Base-by-base conservation (phyloP, 2,888 invertebrate genomes). In the Drosophila prolongata region DNA sequence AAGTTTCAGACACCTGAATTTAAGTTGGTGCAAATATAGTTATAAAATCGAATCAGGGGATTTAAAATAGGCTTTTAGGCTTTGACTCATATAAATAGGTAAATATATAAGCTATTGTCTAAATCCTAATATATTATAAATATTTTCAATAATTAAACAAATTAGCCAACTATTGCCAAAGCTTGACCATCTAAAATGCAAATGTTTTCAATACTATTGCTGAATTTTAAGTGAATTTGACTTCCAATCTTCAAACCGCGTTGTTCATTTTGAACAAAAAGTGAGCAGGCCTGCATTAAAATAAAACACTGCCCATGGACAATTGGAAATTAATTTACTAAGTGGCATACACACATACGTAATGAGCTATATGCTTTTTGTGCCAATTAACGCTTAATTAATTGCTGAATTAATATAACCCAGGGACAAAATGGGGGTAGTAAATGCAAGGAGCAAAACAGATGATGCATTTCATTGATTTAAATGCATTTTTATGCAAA, bases 371-470 rank as follows among this genome's bases (percentile, higher is more conserved):
- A 54, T 59, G 70, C 60, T 54, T 74, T 84, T 78, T 64, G 66
- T 76, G 76, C 70, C 81, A 87, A 83, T 83, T 83, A 83, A 79
- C 83, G 57, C 66, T 76, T 87, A 84, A 87, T 83, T 81, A 84
- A 87, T 76, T 76, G 74, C 75, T 73, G 75, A 72, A 77, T 77
- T 78, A 67, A 77, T 75, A 54, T 76, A 65, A 40, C 52, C 46
- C 65, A 24, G 13, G 11, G 40, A 40, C 65, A 43, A 46, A 43
- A 46, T 46, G n/a, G 46, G 46, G 37, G 37, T 14, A 6, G 37
- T 8, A 13, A 34, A 3, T 27, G 16, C 53, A 72, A 69, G 76
- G 75, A 54, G 59, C 62, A 72, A 50, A 56, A 66, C 84, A 84
- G 78, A 73, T 82, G 87, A 74, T 80, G 49, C 66, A 66, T 47